Evolutionary conservation across 2,888 invertebrate species (phyloP).

Genomic region (Laspeyria flexula): DNA sequence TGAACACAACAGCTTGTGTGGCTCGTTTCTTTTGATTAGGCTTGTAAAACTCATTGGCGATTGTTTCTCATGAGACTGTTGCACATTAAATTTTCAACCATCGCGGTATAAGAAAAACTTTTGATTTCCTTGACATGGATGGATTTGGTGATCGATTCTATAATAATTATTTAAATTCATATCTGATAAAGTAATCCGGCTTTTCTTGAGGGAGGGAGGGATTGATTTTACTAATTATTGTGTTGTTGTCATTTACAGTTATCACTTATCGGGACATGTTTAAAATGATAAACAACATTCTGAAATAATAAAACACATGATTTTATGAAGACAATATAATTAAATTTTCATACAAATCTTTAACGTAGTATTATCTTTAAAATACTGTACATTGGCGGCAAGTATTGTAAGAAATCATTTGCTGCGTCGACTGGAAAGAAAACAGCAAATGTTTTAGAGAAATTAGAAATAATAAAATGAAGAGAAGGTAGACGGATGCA

Average conservation of each 20-base stretch:
- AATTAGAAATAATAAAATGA: slow-evolving; percentile 42
- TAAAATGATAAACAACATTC: slow-evolving; percentile 16
- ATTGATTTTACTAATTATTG: neutral
- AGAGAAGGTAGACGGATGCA: slow-evolving; percentile 42
- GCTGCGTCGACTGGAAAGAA: slow-evolving; percentile 45
- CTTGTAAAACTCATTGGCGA: too few species aligned
- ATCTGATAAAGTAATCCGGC: slow-evolving; percentile 16
- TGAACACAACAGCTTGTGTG: too few species aligned
- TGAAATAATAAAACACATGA: slow-evolving; percentile 63
- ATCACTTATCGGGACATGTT: neutral
- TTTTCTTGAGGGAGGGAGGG: slow-evolving; percentile 2
- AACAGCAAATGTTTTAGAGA: slow-evolving; percentile 39
- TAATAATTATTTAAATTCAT: too few species aligned
- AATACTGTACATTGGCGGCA: slow-evolving; percentile 90
- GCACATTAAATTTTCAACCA: too few species aligned
- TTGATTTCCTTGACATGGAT: too few species aligned
- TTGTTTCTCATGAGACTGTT: too few species aligned
- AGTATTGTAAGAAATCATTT: slow-evolving; percentile 74
- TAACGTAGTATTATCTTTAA: slow-evolving; percentile 91
- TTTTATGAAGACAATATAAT: slow-evolving; percentile 87
- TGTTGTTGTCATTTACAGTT: too few species aligned
- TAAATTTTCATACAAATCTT: slow-evolving; percentile 93
- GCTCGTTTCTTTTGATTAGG: too few species aligned
- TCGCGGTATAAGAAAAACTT: too few species aligned
- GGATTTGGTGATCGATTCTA: too few species aligned